Conservation (phyloP, 2,888 invertebrate genomes). For the Sturmia bella region DNA sequence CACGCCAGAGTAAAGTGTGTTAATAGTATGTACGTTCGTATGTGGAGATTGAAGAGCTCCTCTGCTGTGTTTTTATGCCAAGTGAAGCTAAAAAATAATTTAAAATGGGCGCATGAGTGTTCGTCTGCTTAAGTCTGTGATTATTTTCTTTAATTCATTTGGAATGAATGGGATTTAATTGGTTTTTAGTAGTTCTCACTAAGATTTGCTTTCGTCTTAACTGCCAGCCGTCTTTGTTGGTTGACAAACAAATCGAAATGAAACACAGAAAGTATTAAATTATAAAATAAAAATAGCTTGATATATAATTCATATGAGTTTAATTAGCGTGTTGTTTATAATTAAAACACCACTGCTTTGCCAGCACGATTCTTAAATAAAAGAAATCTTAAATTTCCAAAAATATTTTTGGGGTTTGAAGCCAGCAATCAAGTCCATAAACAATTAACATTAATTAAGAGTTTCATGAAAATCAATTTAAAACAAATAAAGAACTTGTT, state of each 20-base stretch:
- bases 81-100: background rate
- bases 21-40: background rate
- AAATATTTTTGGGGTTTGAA: background rate
- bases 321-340: constrained; percentile 73
- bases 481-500: constrained; percentile 67
- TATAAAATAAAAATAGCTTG: constrained; percentile 1
- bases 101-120: background rate
- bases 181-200: constrained; percentile 13
- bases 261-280: background rate
- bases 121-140: background rate
- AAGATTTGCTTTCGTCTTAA: background rate
- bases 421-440: constrained; percentile 17
- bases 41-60: background rate
- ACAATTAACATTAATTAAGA: constrained; percentile 75
- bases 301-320: constrained; percentile 73
- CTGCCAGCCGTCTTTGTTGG: too few relatives aligned
- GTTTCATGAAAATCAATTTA: constrained; percentile 61
- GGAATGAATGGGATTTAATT: background rate
- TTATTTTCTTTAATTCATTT: too few relatives aligned
- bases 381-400: constrained; percentile 38
- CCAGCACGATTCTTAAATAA: constrained; percentile 10
- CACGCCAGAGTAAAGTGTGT: constrained; percentile 20
- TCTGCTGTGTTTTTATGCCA: background rate
- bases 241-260: too few relatives aligned
- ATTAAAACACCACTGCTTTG: constrained; percentile 72